phyloP scores from a whole-genome alignment of 2,113 vertebrate genomes.

The Toxotes chatareus region DNA sequence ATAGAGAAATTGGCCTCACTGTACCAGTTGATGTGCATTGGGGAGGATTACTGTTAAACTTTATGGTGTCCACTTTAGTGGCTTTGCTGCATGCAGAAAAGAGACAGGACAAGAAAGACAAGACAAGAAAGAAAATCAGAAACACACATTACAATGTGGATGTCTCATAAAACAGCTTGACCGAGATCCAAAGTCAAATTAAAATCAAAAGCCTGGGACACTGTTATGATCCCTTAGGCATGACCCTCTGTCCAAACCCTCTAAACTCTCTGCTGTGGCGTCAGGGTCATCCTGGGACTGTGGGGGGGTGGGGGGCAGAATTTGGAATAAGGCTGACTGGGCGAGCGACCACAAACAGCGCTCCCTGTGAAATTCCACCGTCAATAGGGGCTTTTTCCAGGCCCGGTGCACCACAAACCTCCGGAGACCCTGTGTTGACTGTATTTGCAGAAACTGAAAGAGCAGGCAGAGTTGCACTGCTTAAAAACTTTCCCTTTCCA shows the following conservation, averaged over 20 bases:
- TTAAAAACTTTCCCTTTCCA: conserved; percentile 8
- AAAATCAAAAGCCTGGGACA: conserved; percentile 17
- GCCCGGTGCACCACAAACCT: conserved; percentile 61
- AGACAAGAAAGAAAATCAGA: not conserved
- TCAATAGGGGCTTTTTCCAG: conserved; percentile 77
- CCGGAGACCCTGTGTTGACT: conserved; percentile 51
- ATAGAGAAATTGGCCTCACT: not conserved
- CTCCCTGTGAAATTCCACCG: conserved; percentile 66
- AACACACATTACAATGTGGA: not conserved
- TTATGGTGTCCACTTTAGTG: conserved; percentile 15
- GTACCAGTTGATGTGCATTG: not conserved
- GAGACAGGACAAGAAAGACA: no score
- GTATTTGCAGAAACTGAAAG: conserved; percentile 50
- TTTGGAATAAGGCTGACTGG: conserved; percentile 49
- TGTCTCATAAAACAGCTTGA: conserved; percentile 28
- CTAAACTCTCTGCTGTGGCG: conserved; percentile 27
- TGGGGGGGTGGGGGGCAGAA: conserved; percentile 5
- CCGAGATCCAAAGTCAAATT: conserved; percentile 23
- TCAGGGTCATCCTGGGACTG: conserved; percentile 57
- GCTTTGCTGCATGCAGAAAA: not conserved
- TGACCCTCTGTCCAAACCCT: conserved; percentile 16
- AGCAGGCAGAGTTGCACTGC: conserved; percentile 1
- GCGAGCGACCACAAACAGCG: conserved; percentile 60
- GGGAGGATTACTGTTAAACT: conserved; percentile 20
- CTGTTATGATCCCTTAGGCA: not conserved